A percentile compares a stretch with the other conserved stretches of the same genome.
phyloP scores from a whole-genome alignment of 1,140 invertebrate genomes.

The Zaprionus tsacasi region DNA sequence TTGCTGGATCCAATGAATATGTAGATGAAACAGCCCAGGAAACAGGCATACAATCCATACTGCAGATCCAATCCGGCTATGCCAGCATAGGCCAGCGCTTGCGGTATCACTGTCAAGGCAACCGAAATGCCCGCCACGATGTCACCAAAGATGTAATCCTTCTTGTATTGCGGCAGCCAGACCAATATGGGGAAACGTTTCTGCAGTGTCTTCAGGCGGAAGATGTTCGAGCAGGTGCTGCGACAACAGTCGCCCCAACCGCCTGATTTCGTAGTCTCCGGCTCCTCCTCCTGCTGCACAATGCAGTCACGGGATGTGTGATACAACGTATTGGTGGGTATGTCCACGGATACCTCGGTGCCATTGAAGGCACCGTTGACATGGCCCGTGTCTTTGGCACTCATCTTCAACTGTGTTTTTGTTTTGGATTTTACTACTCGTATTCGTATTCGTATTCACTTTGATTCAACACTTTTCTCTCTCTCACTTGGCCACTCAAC shows the following conservation, averaged over 20 bases:
- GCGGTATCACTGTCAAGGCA: slow-evolving; percentile 93
- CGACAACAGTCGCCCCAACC: slow-evolving; percentile 51
- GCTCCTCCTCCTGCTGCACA: slow-evolving; percentile 66
- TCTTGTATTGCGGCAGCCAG: slow-evolving; percentile 91
- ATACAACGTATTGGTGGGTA: slow-evolving; percentile 75
- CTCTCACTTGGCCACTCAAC: slow-evolving; percentile 20
- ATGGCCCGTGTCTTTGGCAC: slow-evolving; percentile 56
- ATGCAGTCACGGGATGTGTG: slow-evolving; percentile 77
- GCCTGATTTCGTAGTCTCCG: slow-evolving; percentile 6
- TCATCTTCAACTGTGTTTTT: slow-evolving; percentile 23
- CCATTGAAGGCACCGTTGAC: slow-evolving; percentile 63
- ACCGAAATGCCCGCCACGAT: slow-evolving; percentile 94
- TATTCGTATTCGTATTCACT: slow-evolving; percentile 1
- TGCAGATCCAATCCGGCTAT: slow-evolving; percentile 91
- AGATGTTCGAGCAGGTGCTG: slow-evolving; percentile 68
- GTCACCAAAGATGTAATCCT: slow-evolving; percentile 88
- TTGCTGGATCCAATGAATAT: slow-evolving; percentile 95
- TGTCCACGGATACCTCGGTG: slow-evolving; percentile 76
- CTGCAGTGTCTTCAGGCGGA: slow-evolving; percentile 87
- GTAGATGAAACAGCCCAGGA: slow-evolving; percentile 96
- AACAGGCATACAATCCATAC: slow-evolving; percentile 96
- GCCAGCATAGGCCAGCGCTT: slow-evolving; percentile 93
- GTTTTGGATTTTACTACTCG: background rate
- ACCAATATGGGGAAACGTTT: slow-evolving; percentile 89
- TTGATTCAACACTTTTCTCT: slow-evolving; percentile 9